phyloP scores from a whole-genome alignment of 2,113 vertebrate species.

The Petroica traversi region DNA sequence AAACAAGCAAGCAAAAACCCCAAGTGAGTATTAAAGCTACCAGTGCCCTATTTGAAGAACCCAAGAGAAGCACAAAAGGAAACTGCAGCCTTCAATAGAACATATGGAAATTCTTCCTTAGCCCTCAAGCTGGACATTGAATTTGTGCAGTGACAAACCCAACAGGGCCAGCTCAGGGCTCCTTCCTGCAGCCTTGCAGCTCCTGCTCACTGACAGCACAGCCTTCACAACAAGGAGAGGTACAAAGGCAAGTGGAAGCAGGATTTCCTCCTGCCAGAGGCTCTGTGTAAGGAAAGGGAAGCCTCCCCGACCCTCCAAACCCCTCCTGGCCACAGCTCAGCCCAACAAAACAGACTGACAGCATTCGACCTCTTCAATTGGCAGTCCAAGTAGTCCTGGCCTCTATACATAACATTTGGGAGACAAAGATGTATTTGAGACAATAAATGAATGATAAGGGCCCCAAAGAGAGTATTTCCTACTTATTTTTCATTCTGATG shows the following conservation, averaged over 20 bases:
- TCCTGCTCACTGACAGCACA: not conserved
- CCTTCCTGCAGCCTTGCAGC: not conserved
- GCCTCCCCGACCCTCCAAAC: not conserved
- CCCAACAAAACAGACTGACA: not conserved
- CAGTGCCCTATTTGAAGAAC: not conserved
- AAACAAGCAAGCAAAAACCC: not conserved
- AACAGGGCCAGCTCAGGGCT: not conserved
- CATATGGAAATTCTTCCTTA: not conserved
- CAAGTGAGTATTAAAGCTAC: not conserved
- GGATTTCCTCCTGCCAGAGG: conserved; percentile 5
- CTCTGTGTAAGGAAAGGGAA: not conserved
- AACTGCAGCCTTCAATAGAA: not conserved
- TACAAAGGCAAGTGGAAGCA: not conserved
- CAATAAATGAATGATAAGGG: not conserved
- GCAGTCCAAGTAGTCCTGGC: not conserved
- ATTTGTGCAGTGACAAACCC: not conserved
- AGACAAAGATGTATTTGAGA: not conserved
- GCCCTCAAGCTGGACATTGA: not conserved
- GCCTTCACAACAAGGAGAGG: not conserved
- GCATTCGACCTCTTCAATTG: not conserved
- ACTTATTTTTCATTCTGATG: not conserved
- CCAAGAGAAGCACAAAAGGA: not conserved
- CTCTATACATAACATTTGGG: not conserved
- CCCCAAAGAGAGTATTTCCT: not conserved
- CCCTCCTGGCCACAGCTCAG: not conserved